Evolutionary conservation across 2,797 vertebrate species (phyloP), one percentile per base, ranked within the genome.

Genomic region (Chromobotia macracanthus): DNA sequence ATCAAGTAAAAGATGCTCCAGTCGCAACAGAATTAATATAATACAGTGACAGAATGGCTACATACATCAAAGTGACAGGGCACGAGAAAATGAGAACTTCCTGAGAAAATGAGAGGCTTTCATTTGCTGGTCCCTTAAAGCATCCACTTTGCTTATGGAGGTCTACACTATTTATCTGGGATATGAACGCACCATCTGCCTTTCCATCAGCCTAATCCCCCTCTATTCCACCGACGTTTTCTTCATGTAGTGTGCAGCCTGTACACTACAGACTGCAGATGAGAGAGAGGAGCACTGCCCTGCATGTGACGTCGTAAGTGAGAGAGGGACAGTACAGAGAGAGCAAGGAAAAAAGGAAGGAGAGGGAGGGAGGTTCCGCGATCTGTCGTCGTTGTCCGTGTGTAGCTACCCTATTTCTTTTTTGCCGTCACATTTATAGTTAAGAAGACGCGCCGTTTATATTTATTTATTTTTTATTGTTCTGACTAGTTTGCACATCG

Each of bases 61-160:
- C 85, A 88, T 87, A 83, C 80, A 88, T 86, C 88, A 89, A 82
- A 77, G 63, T 88, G 87, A 87, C 88, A 86, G 72, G 53, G 60
- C 82, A 69, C 71, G 58, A 77, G 74, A 72, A 66, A 69, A 63
- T 58, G 77, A 74, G 77, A 79, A 73, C 15, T 72, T n/a, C n/a
- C n/a, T n/a, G n/a, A n/a, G 63, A 60, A 83, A 64, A 75, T 66
- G 72, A 69, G 67, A 61, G 66, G 75, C 72, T 83, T 81, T 77
- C 75, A 86, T 85, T 83, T 82, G 81, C 74, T 70, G 80, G 46
- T 61, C 38, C 71, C 80, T 75, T 75, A 80, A 79, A 69, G 69
- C 75, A 83, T 83, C 72, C 75, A 73, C 53, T 66, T 25, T 73
- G 72, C 79, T 35, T 76, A 68, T 64, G 60, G 75, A 75, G 84